phyloP scores from a whole-genome alignment of 2,113 vertebrate species.

The Alligator mississippiensis region DNA sequence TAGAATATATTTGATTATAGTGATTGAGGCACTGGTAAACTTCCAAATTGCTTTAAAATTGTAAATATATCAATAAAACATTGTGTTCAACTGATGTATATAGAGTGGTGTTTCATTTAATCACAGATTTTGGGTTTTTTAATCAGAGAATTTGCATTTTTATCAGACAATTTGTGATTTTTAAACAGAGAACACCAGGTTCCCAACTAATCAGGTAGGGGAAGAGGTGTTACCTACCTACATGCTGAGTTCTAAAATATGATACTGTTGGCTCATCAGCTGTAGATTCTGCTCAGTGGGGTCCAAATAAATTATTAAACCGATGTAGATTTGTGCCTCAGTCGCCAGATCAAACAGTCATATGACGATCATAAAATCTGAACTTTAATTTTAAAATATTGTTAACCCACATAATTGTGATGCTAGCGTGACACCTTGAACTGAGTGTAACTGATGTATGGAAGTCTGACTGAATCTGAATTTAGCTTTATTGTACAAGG shows the following conservation, averaged over 20 bases:
- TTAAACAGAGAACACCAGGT: too few species aligned
- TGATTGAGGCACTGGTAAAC: too few species aligned
- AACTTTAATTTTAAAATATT: neutral
- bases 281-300: neutral
- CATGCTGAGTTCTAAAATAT: neutral
- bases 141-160: too few species aligned
- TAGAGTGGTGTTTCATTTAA: too few species aligned
- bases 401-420: neutral
- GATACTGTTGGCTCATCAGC: neutral
- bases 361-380: neutral
- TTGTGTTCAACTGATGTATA: too few species aligned
- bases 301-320: neutral
- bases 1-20: too few species aligned
- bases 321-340: neutral
- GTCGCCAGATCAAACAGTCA: neutral
- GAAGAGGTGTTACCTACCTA: neutral
- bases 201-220: too few species aligned
- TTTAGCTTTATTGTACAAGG: too few species aligned
- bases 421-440: neutral
- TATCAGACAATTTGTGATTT: too few species aligned
- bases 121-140: too few species aligned
- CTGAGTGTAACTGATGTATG: neutral
- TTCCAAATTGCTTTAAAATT: too few species aligned
- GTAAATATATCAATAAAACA: too few species aligned
- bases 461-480: neutral